Conservation (phyloP, 30 jellyfish, hydroid and myxozoan genomes). For the Cassiopea xamachana region DNA sequence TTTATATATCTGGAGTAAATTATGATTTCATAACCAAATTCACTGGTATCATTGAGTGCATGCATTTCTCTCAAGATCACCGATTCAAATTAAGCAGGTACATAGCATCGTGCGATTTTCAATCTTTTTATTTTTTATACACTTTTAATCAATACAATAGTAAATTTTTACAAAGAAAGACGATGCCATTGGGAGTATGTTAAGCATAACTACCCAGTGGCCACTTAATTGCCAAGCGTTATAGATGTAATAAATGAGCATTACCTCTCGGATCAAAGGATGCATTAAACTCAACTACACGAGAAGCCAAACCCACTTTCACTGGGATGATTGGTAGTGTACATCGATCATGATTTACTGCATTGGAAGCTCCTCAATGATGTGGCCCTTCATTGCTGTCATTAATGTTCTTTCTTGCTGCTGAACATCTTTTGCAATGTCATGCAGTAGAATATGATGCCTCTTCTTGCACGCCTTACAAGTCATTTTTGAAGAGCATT, state of each 20-base stretch:
- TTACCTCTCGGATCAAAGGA: not conserved
- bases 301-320: not conserved
- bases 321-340: not conserved
- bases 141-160: too few relatives aligned
- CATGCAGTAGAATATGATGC: constrained; percentile 7
- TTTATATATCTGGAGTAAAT: constrained; percentile 25
- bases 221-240: not conserved
- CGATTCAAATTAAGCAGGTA: too few relatives aligned
- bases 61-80: constrained; percentile 56
- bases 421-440: not conserved
- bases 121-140: constrained; percentile 18
- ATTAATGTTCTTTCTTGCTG: not conserved
- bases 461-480: not conserved
- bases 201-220: too few relatives aligned
- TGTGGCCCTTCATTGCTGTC: not conserved
- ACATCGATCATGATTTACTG: constrained; percentile 5
- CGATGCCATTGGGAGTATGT: too few relatives aligned
- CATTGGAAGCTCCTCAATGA: not conserved
- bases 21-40: constrained; percentile 51
- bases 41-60: constrained; percentile 51
- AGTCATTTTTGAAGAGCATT: constrained; percentile 2
- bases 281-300: constrained; percentile 1
- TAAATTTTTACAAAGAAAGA: too few relatives aligned
- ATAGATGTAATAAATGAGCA: not conserved
- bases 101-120: constrained; percentile 40